A percentile compares a stretch with the other conserved stretches of the same genome.
phyloP scores from a whole-genome alignment of 2,888 invertebrate genomes.

The Dryocosmus kuriphilus region DNA sequence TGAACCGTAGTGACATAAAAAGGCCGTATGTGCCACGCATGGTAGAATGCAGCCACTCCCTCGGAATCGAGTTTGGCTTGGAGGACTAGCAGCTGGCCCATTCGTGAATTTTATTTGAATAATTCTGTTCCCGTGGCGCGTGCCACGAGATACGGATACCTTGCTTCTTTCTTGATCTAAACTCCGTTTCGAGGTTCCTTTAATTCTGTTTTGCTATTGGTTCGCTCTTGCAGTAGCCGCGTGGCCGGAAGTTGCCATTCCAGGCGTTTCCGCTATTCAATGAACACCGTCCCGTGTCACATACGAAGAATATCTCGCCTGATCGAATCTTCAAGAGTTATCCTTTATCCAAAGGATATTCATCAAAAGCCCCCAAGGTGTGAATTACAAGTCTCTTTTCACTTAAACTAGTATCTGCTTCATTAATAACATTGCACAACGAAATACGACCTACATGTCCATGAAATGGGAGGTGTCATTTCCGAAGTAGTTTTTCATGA shows the following conservation, averaged over 20 bases:
- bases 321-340: conserved; percentile 58
- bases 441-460: too few relatives aligned
- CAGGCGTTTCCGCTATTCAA: conserved; percentile 68
- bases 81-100: conserved; percentile 67
- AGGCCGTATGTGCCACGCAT: conserved; percentile 51
- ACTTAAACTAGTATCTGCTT: too few relatives aligned
- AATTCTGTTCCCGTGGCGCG: conserved; percentile 70
- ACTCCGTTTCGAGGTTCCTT: conserved; percentile 52
- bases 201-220: conserved; percentile 47
- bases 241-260: conserved; percentile 75
- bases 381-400: too few relatives aligned
- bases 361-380: not conserved
- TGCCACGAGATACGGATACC: conserved; percentile 62
- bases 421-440: too few relatives aligned
- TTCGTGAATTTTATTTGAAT: conserved; percentile 73
- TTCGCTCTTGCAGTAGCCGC: conserved; percentile 62
- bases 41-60: conserved; percentile 53
- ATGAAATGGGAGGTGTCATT: too few relatives aligned
- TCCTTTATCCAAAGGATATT: conserved; percentile 14
- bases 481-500: too few relatives aligned
- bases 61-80: conserved; percentile 54
- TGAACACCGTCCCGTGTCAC: conserved; percentile 64
- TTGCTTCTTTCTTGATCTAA: conserved; percentile 56
- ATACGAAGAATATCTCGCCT: conserved; percentile 59
- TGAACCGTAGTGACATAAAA: conserved; percentile 58